These are phyloP conservation scores for Cloeon dipterum DNA, from an alignment of 2,888 invertebrate genomes.

Conservation along the genomic window DNA sequence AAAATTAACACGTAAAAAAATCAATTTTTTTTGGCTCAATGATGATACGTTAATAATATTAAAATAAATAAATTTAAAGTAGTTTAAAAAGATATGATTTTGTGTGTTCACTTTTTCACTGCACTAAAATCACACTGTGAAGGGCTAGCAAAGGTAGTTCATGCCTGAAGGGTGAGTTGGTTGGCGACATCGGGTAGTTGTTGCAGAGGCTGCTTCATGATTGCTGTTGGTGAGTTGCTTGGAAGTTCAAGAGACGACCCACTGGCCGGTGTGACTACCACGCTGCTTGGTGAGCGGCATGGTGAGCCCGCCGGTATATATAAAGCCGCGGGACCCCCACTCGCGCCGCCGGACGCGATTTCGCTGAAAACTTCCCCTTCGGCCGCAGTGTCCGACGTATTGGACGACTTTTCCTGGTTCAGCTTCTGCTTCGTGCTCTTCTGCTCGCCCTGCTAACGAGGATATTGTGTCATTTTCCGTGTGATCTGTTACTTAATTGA, in stretches of 20 bases:
- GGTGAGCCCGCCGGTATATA: background rate
- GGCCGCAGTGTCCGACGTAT: background rate
- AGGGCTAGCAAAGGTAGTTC: conserved; percentile 72
- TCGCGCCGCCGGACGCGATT: background rate
- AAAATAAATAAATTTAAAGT: too few species aligned
- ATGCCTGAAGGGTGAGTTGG: conserved; percentile 32
- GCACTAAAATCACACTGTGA: too few species aligned
- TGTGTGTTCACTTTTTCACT: too few species aligned
- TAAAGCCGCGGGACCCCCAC: background rate
- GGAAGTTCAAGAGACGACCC: background rate
- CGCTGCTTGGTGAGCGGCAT: background rate
- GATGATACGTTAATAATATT: too few species aligned
- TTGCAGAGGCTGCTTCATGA: background rate
- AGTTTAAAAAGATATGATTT: too few species aligned
- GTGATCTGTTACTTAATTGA: background rate
- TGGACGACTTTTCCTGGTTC: background rate
- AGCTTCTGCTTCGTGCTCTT: background rate
- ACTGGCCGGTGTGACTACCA: conserved; percentile 1
- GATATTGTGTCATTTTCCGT: background rate
- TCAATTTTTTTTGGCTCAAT: too few species aligned
- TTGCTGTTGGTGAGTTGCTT: background rate
- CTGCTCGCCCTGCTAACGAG: too few species aligned
- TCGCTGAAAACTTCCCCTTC: background rate
- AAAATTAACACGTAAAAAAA: too few species aligned
- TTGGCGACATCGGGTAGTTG: background rate